These are phyloP conservation scores for Pelmatolapia mariae DNA, from an alignment of 2,113 vertebrate species.

Conservation along the genomic window DNA sequence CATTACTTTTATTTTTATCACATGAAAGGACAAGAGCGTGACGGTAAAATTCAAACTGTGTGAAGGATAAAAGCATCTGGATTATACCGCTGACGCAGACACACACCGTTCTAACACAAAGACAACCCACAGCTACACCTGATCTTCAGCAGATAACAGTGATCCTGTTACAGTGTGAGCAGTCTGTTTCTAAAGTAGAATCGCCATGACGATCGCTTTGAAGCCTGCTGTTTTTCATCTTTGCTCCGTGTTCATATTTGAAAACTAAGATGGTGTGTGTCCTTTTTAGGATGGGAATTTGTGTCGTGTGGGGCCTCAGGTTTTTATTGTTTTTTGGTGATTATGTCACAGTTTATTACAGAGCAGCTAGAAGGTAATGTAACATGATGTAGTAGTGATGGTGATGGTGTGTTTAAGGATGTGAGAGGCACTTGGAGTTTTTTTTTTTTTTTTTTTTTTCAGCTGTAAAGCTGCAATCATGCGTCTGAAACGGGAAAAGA, in stretches of 20 bases:
- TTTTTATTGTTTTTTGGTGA: not conserved
- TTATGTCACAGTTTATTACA: not conserved
- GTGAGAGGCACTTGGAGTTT: not conserved
- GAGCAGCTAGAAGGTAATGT: not conserved
- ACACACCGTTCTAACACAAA: not conserved
- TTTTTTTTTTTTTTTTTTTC: fast-evolving
- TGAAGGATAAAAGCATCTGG: not conserved
- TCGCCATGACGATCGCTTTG: not conserved
- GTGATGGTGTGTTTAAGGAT: not conserved
- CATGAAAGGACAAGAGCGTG: not conserved
- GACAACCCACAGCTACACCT: not conserved
- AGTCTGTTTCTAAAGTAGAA: not conserved
- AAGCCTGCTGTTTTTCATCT: not conserved
- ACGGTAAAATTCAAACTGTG: not conserved
- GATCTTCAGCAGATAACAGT: not conserved
- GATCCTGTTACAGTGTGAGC: not conserved
- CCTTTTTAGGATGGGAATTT: not conserved
- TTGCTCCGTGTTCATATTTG: not conserved
- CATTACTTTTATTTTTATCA: not conserved
- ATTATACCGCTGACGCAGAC: not conserved
- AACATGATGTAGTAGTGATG: not conserved
- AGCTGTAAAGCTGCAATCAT: not conserved
- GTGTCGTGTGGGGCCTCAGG: not conserved
- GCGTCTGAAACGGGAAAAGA: not conserved
- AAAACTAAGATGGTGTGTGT: not conserved